Evolutionary conservation across 2,888 invertebrate species (phyloP).

Genomic region (Clivina fossor): DNA sequence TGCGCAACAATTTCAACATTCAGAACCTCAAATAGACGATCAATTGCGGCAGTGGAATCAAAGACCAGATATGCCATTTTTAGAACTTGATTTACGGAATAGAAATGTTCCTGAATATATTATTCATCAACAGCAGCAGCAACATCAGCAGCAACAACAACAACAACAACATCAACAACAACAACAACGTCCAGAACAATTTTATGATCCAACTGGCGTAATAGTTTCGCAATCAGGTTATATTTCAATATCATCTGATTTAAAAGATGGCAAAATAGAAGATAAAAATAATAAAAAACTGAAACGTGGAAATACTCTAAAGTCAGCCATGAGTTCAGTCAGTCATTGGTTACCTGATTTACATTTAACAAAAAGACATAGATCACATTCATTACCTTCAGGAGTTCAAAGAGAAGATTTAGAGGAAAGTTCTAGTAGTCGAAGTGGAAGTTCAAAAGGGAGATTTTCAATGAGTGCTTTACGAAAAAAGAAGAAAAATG

Average conservation of each 20-base stretch:
- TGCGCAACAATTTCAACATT: constrained; percentile 45
- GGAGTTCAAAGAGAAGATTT: constrained; percentile 63
- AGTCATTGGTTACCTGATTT: constrained; percentile 80
- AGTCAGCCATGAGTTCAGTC: constrained; percentile 79
- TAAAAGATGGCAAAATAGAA: constrained; percentile 58
- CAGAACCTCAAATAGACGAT: constrained; percentile 45
- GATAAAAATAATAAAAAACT: constrained; percentile 67
- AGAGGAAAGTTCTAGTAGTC: constrained; percentile 51
- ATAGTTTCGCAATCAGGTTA: constrained; percentile 78
- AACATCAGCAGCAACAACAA: constrained; percentile 47
- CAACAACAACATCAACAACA: constrained; percentile 45
- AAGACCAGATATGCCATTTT: constrained; percentile 51
- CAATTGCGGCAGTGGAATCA: constrained; percentile 49
- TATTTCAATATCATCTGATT: constrained; percentile 71
- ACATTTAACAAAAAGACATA: constrained; percentile 73
- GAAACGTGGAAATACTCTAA: constrained; percentile 68
- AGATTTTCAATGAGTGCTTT: constrained; percentile 40
- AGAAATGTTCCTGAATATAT: constrained; percentile 57
- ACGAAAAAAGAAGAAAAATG: constrained; percentile 75
- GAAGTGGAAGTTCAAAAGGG: constrained; percentile 39
- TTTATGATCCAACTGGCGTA: constrained; percentile 61
- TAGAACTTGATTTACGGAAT: constrained; percentile 56
- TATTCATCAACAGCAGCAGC: constrained; percentile 45
- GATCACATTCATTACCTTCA: constrained; percentile 80
- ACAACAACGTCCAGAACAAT: constrained; percentile 44